Evolutionary conservation across 2,797 vertebrate species (phyloP).

Genomic region (Enteromius viviparus): DNA sequence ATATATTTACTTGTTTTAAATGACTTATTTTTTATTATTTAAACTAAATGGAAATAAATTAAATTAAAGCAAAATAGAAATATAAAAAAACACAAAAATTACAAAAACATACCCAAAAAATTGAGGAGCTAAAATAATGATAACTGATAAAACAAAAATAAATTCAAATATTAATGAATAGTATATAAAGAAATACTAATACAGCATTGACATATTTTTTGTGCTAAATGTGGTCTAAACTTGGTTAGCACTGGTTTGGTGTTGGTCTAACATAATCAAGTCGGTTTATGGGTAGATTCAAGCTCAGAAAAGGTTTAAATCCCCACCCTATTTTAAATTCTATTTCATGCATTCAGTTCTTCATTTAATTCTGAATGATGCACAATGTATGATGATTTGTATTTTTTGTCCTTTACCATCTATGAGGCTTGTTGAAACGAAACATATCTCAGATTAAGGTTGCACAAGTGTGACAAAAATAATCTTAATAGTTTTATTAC

Average conservation of each 20-base stretch:
- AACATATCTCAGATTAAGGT: not conserved
- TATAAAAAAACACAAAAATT: not conserved
- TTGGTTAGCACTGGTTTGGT: not conserved
- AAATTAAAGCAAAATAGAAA: not conserved
- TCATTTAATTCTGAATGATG: not conserved
- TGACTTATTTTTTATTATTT: not conserved
- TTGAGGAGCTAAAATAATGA: not conserved
- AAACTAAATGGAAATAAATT: not conserved
- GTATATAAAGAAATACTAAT: not conserved
- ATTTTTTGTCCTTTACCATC: not conserved
- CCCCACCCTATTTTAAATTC: not conserved
- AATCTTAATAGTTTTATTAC: not conserved
- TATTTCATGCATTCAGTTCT: not conserved
- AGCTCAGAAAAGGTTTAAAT: not conserved
- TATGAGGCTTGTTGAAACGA: not conserved
- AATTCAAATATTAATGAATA: not conserved
- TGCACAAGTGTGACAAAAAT: not conserved
- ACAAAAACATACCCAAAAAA: not conserved
- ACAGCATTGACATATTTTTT: not conserved
- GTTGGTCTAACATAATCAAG: not conserved
- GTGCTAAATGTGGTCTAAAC: not conserved
- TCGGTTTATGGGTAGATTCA: not conserved
- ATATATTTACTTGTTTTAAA: not conserved
- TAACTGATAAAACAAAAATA: not conserved
- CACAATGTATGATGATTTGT: not conserved